Base-by-base conservation (phyloP, 2,113 vertebrate species). In the Hippoglossus stenolepis region DNA sequence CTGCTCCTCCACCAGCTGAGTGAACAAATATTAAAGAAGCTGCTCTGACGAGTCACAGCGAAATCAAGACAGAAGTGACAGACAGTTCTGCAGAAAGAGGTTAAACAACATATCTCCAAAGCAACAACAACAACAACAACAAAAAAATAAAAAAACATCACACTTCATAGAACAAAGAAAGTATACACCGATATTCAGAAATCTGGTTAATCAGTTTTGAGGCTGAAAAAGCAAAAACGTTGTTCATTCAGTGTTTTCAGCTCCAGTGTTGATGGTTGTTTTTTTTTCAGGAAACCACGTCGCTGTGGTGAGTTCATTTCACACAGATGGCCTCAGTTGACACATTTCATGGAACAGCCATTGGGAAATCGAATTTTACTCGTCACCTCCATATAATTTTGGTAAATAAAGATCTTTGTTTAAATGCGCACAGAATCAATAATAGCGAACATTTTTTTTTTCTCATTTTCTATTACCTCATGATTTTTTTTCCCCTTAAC, bases 331-430 rank as follows among this genome's bases (percentile, higher is more conserved):
- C 82, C 86, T 87, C 79, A 82, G 83, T 79, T 90, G 86, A 85
- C 89, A 87, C 87, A 88, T 70, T 73, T 80, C 82, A 91, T 5
- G 18, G 18, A 79, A 85, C 87, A 87, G 86, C 85, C 89, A 83
- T 82, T 82, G 89, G 86, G 31, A 31, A 31, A 88, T 84, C 90
- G 79, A 78, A 88, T 91, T 86, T 10, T 67, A 88, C 87, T 86
- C 74, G 83, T 80, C 79, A 86, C 89, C 89, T 93, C 88, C 83
- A 82, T 89, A 90, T 78, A 71, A 89, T 90, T 94, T 94, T 92
- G 92, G 93, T 93, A 91, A 92, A 94, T 93, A 93, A 93, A 91
- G 79, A 94, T 93, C 87, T 92, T 93, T 93, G 90, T 90, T 91
- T 95, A 82, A 87, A 81, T 89, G 84, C 88, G 83, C 88, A 85